A percentile compares a stretch with the other conserved stretches of the same genome.
Evolutionary conservation across 2,797 vertebrate genomes (phyloP).

Genomic region (Mormyrops boulengeri): DNA sequence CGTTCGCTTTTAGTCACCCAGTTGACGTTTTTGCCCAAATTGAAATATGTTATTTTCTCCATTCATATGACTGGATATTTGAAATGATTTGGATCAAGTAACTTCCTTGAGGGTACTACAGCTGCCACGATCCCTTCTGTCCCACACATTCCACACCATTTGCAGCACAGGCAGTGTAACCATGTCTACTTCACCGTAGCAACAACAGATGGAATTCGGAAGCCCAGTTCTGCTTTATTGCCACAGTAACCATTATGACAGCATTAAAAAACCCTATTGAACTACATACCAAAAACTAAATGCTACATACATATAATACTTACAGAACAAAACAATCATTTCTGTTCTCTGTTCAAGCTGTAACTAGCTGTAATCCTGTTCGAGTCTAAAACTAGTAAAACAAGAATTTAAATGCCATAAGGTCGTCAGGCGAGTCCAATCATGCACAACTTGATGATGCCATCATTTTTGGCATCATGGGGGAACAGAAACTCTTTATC

Average conservation of each 20-base stretch:
- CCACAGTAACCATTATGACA: background rate
- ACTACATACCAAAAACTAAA: background rate
- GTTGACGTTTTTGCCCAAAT: background rate
- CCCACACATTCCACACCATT: background rate
- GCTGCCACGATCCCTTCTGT: background rate
- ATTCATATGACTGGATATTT: background rate
- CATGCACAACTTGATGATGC: background rate
- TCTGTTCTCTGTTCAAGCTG: background rate
- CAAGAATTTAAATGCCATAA: background rate
- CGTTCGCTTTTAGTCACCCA: background rate
- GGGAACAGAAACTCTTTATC: background rate
- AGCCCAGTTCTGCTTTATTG: background rate
- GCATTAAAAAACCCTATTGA: background rate
- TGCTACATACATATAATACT: background rate
- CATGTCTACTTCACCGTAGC: background rate
- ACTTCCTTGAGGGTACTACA: background rate
- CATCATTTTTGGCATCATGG: background rate
- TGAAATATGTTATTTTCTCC: slow-evolving; percentile 1
- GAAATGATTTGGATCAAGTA: background rate
- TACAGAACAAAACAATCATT: background rate
- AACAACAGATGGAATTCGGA: background rate
- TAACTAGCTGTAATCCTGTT: background rate
- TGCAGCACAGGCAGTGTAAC: background rate
- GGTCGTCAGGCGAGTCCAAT: background rate
- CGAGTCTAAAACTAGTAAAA: background rate